Percentiles rank a stretch among this genome's conserved stretches.
Evolutionary conservation across 64 coral and sea anemone genomes (phyloP).

Genomic region (Montipora efflorescens): DNA sequence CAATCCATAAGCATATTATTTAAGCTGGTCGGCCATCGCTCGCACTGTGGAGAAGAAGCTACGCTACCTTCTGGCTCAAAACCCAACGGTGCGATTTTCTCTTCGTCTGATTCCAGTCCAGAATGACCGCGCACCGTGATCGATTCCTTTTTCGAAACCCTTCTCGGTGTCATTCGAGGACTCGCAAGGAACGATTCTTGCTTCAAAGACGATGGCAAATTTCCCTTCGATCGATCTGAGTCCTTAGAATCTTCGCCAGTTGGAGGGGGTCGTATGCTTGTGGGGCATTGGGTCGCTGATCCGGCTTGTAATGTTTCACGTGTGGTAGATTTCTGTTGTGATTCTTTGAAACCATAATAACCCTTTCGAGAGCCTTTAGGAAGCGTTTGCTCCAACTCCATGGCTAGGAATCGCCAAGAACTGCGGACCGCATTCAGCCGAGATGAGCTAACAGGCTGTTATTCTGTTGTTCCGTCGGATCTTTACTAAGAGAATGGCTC

Average conservation of each 20-base stretch:
- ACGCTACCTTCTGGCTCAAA: slow-evolving; percentile 93
- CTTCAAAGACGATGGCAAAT: slow-evolving; percentile 49
- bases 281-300: slow-evolving; percentile 46
- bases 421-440: slow-evolving; percentile 67
- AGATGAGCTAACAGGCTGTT: slow-evolving; percentile 71
- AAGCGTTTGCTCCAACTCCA: slow-evolving; percentile 78
- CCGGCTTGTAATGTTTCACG: slow-evolving; percentile 78
- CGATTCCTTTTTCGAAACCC: slow-evolving; percentile 80
- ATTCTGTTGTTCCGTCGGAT: slow-evolving; percentile 73
- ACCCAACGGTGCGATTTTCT: slow-evolving; percentile 82
- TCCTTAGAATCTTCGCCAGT: slow-evolving; percentile 95
- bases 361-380: slow-evolving; percentile 48
- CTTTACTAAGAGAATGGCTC: slow-evolving; percentile 88
- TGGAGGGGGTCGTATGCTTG: slow-evolving; percentile 81
- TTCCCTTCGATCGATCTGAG: slow-evolving; percentile 64
- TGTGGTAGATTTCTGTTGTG: slow-evolving; percentile 85
- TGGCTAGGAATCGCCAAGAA: slow-evolving; percentile 44
- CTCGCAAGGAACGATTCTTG: slow-evolving; percentile 55
- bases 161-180: slow-evolving; percentile 79
- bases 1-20: slow-evolving; percentile 79
- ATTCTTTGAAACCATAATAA: slow-evolving; percentile 53
- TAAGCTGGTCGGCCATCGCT: slow-evolving; percentile 80
- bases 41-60: slow-evolving; percentile 74
- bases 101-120: slow-evolving; percentile 81
- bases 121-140: slow-evolving; percentile 61